phyloP scores from a whole-genome alignment of 2,797 vertebrate genomes.

The Lophius americanus region DNA sequence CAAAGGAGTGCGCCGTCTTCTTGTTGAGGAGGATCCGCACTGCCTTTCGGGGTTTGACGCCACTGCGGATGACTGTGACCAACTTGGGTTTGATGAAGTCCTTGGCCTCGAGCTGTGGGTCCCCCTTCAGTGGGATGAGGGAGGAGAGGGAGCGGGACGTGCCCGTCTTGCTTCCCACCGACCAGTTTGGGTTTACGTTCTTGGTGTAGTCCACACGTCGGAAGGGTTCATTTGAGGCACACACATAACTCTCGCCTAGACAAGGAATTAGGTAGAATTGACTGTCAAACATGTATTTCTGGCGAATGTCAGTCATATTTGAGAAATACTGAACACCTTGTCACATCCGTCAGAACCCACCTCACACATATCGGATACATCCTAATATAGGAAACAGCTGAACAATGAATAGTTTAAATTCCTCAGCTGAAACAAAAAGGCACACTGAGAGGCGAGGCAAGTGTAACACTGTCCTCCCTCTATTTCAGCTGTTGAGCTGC shows the following conservation, averaged over 20 bases:
- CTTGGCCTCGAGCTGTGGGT: constrained; percentile 87
- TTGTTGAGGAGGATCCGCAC: constrained; percentile 97
- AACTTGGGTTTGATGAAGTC: constrained; percentile 98
- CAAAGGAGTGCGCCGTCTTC: constrained; percentile 98
- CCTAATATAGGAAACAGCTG: not conserved
- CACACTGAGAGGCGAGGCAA: constrained; percentile 49
- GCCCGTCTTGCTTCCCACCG: constrained; percentile 88
- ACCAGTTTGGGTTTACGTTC: constrained; percentile 97
- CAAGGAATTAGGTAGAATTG: not conserved
- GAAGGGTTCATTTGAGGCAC: constrained; percentile 93
- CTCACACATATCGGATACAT: not conserved
- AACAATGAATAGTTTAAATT: constrained; percentile 60
- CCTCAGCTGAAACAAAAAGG: constrained; percentile 50
- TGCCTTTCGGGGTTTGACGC: constrained; percentile 96
- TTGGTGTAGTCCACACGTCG: constrained; percentile 95
- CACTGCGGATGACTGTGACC: constrained; percentile 97
- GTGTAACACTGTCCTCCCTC: constrained; percentile 50
- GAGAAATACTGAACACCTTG: not conserved
- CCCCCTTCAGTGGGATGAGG: constrained; percentile 81
- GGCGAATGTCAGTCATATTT: not conserved
- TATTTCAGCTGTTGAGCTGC: constrained; percentile 52
- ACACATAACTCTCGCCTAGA: constrained; percentile 96
- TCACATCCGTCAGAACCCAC: not conserved
- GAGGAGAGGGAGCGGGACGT: constrained; percentile 86
- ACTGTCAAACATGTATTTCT: not conserved